phyloP scores from a whole-genome alignment of 2,797 vertebrate genomes.

The Chrosomus eos region DNA sequence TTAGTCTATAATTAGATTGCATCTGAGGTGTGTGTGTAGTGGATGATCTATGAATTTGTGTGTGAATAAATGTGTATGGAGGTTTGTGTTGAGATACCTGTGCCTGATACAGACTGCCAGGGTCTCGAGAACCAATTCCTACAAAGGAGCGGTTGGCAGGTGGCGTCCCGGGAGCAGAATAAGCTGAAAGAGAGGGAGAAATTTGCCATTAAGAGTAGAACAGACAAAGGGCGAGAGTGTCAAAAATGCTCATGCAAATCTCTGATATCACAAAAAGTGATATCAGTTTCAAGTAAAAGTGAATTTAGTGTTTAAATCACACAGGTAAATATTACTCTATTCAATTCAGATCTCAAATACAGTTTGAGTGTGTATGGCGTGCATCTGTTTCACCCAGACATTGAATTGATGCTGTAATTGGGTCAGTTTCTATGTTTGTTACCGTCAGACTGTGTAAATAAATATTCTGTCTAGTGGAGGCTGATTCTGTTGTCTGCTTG shows the following conservation, averaged over 20 bases:
- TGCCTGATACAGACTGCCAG: slow-evolving; percentile 92
- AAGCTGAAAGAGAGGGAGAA: slow-evolving; percentile 80
- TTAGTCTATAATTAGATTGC: slow-evolving; percentile 7
- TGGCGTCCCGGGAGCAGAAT: slow-evolving; percentile 92
- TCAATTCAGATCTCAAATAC: background rate
- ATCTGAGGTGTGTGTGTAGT: background rate
- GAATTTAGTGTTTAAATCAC: background rate
- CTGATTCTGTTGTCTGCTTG: slow-evolving; percentile 35
- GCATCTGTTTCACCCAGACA: background rate
- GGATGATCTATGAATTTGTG: background rate
- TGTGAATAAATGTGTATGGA: background rate
- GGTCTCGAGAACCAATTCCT: slow-evolving; percentile 93
- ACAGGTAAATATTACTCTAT: background rate
- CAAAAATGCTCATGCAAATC: background rate
- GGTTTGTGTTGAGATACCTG: slow-evolving; percentile 69
- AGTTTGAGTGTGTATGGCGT: background rate
- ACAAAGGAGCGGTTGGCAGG: slow-evolving; percentile 94
- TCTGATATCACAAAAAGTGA: background rate
- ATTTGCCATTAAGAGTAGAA: background rate
- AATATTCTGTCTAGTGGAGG: slow-evolving; percentile 8
- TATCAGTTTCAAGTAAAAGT: background rate
- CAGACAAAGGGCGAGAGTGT: background rate
- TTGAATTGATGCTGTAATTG: background rate
- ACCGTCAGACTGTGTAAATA: background rate
- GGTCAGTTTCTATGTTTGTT: slow-evolving; percentile 6